These are phyloP conservation scores for Hipposideros larvatus DNA, from an alignment of 2,797 vertebrate genomes.

Conservation along the genomic window DNA sequence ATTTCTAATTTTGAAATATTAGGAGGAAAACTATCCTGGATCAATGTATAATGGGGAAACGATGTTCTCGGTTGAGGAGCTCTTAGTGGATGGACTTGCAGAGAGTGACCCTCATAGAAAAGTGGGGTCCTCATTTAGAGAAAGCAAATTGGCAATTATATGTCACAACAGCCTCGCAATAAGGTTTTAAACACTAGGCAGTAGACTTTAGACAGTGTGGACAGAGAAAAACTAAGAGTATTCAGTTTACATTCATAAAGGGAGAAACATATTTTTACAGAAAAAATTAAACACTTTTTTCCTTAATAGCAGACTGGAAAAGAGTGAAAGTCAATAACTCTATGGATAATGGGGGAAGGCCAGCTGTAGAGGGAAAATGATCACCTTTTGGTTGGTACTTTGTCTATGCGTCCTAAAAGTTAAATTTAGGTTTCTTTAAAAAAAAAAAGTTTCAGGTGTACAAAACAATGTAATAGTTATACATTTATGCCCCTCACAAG, in stretches of 20 bases:
- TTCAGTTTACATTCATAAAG: neutral
- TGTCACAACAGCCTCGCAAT: no score
- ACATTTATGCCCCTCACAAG: no score
- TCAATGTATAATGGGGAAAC: neutral
- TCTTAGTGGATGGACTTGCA: neutral
- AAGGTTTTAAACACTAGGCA: neutral
- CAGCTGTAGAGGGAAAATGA: neutral
- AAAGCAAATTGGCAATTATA: neutral
- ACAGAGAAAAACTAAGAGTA: neutral
- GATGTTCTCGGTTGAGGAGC: neutral
- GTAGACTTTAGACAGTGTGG: neutral
- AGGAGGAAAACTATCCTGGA: neutral
- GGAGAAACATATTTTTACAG: neutral
- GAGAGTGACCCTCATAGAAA: neutral
- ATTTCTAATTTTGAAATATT: slow-evolving; percentile 9
- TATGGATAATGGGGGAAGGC: neutral
- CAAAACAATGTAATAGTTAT: no score
- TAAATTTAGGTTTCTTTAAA: neutral
- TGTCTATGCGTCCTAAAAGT: neutral
- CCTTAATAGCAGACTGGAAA: neutral
- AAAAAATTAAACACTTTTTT: neutral
- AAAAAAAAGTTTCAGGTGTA: no score
- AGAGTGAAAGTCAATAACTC: neutral
- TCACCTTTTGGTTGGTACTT: neutral
- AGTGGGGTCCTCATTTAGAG: neutral